Conservation (phyloP, 2,888 invertebrate species). For the Piscicola geometra region DNA sequence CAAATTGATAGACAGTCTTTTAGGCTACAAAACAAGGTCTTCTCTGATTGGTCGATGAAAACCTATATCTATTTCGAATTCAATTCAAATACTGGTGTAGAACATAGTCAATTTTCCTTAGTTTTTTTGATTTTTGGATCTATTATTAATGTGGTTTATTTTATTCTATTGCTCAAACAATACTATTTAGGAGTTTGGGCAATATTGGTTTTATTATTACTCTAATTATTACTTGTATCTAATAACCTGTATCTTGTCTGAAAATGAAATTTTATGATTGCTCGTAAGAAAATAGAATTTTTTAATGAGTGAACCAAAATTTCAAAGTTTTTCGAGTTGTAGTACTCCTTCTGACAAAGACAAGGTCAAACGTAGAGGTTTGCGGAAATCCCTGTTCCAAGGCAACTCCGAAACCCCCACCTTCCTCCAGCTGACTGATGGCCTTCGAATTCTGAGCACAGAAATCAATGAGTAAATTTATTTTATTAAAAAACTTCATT, state of each 20-base stretch:
- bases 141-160: neutral
- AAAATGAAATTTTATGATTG: neutral
- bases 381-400: neutral
- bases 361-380: neutral
- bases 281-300: neutral
- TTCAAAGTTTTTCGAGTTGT: neutral
- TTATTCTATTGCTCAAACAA: too few species aligned
- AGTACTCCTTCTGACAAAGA: neutral
- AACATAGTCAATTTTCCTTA: neutral
- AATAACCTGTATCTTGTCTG: neutral
- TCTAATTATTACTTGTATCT: too few species aligned
- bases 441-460: neutral
- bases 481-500: too few species aligned
- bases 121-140: neutral
- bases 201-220: too few species aligned
- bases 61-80: constrained; percentile 4
- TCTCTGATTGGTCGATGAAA: neutral
- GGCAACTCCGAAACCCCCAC: neutral
- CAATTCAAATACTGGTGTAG: constrained; percentile 3
- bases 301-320: neutral
- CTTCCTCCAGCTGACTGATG: constrained; percentile 10
- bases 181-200: too few species aligned
- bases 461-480: neutral
- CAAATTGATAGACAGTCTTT: neutral
- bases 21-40: neutral